These are phyloP conservation scores for Cantharis rustica DNA, from an alignment of 2,888 invertebrate genomes.

Conservation along the genomic window DNA sequence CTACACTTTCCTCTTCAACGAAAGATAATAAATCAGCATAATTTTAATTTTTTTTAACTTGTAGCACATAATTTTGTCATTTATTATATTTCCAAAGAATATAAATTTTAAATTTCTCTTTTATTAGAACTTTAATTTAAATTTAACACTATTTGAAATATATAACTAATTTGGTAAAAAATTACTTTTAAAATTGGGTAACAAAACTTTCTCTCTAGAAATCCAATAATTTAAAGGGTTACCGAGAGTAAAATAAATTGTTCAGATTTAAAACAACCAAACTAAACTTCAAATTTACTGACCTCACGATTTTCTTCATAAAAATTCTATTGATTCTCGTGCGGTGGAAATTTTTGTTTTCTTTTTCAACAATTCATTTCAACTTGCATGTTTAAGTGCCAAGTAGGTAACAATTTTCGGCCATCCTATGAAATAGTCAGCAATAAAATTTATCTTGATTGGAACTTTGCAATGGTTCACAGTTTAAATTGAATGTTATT, in stretches of 20 bases:
- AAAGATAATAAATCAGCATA: neutral
- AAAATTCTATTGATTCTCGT: neutral
- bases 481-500: no score
- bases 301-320: neutral
- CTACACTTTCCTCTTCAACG: neutral
- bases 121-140: neutral
- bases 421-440: neutral
- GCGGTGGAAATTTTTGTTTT: neutral
- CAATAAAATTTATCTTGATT: neutral
- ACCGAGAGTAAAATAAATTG: neutral
- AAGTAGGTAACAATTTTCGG: neutral
- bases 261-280: conserved; percentile 2
- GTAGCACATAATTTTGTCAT: neutral
- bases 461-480: neutral
- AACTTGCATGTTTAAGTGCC: neutral
- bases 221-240: neutral
- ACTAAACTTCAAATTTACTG: neutral
- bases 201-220: neutral
- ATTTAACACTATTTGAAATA: neutral
- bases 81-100: neutral
- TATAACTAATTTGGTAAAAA: conserved; percentile 3
- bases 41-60: neutral
- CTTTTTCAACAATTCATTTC: neutral
- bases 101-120: neutral
- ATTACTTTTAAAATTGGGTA: neutral